These are phyloP conservation scores for Panagrolaimus sp. DNA, from an alignment of 1,140 invertebrate species.

Conservation along the genomic window DNA sequence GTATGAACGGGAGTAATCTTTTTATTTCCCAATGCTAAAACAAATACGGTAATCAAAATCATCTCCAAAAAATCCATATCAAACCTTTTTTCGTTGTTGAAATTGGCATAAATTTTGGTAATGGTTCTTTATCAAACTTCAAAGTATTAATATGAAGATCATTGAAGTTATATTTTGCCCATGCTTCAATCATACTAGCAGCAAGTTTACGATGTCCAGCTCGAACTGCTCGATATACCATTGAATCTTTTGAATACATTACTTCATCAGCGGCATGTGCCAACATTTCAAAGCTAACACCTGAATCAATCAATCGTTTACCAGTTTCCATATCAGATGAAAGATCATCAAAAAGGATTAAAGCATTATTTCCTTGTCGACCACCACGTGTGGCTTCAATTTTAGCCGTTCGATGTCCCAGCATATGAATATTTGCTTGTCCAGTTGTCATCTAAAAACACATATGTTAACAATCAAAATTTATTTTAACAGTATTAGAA, in stretches of 20 bases:
- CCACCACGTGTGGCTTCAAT: constrained; percentile 6
- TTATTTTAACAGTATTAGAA: too few relatives aligned
- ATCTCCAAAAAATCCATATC: background rate
- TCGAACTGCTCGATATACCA: background rate
- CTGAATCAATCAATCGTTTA: background rate
- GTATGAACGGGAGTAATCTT: constrained; percentile 7
- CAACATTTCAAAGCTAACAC: constrained; percentile 7
- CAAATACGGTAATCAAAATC: background rate
- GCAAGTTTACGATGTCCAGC: constrained; percentile 6
- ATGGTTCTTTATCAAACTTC: background rate
- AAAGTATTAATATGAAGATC: background rate
- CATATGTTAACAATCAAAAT: too few relatives aligned
- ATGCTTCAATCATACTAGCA: background rate
- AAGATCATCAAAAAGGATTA: background rate
- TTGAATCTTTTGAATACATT: background rate
- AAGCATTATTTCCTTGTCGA: constrained; percentile 6
- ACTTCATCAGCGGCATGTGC: background rate
- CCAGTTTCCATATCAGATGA: background rate
- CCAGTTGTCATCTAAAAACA: constrained; percentile 13
- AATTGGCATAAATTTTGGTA: constrained; percentile 10
- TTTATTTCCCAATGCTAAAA: background rate
- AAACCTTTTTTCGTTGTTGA: constrained; percentile 10
- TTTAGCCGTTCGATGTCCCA: background rate
- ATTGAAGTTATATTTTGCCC: constrained; percentile 4
- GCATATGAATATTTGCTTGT: constrained; percentile 12